These are phyloP conservation scores for Dicyrtoma fusca DNA, from an alignment of 2,888 invertebrate species.

Conservation along the genomic window DNA sequence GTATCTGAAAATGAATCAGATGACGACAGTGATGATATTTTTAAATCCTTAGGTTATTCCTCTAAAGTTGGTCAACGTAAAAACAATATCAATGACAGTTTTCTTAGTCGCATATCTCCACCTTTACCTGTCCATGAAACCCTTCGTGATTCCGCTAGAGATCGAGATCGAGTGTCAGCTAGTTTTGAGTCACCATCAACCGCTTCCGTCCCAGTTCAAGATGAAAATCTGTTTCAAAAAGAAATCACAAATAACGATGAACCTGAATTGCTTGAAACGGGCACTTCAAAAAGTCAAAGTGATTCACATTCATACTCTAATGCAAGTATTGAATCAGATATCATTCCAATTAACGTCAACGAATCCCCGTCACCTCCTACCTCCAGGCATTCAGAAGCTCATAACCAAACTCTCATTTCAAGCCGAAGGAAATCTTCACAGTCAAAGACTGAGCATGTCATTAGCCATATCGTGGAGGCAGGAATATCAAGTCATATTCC, in stretches of 20 bases:
- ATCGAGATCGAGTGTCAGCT: neutral
- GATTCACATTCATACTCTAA: neutral
- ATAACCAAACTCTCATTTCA: no score
- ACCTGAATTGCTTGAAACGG: neutral
- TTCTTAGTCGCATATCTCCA: neutral
- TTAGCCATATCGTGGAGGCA: no score
- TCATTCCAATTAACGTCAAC: neutral
- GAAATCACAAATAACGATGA: neutral
- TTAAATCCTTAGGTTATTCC: neutral
- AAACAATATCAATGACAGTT: neutral
- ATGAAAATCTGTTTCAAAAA: neutral
- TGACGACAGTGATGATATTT: slow-evolving; percentile 1
- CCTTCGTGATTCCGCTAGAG: neutral
- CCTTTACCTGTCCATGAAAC: slow-evolving; percentile 3
- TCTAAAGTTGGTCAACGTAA: neutral
- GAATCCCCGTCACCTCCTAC: neutral
- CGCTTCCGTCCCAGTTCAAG: neutral
- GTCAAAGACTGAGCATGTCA: no score
- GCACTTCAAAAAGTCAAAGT: neutral
- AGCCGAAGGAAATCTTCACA: no score
- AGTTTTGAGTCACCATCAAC: no score
- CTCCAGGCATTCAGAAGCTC: neutral
- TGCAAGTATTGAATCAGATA: neutral
- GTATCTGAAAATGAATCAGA: neutral
- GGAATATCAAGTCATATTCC: no score